A percentile compares a stretch with the other conserved stretches of the same genome.
Conservation (phyloP, 1,140 invertebrate genomes). For the Grapholita molesta region DNA sequence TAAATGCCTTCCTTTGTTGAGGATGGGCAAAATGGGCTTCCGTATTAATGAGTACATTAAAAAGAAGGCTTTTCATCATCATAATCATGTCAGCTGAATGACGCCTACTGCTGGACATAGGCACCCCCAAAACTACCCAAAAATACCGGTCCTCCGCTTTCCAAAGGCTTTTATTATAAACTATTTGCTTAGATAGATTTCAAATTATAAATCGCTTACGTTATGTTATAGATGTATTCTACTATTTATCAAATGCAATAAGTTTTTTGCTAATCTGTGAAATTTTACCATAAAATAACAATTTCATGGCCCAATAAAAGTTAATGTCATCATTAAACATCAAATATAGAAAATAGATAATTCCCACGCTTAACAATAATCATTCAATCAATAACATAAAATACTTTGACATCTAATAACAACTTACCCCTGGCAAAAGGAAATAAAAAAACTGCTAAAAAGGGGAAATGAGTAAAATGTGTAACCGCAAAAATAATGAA, state of each 20-base stretch:
- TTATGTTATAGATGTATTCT: too few species aligned
- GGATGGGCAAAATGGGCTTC: too few species aligned
- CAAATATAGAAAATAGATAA: slow-evolving; percentile 34
- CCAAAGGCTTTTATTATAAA: too few species aligned
- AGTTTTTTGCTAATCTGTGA: slow-evolving; percentile 21
- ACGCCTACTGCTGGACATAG: too few species aligned
- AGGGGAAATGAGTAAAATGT: slow-evolving; percentile 35
- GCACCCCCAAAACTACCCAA: too few species aligned
- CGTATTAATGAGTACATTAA: too few species aligned
- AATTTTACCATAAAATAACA: slow-evolving; percentile 32
- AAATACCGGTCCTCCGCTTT: too few species aligned
- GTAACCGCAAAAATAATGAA: slow-evolving; percentile 47
- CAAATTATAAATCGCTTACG: too few species aligned
- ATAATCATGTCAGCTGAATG: too few species aligned
- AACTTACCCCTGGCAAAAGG: slow-evolving; percentile 41
- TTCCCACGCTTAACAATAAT: slow-evolving; percentile 47
- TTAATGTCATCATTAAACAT: slow-evolving; percentile 56
- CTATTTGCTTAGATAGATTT: too few species aligned
- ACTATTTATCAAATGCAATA: neutral
- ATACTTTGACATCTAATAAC: slow-evolving; percentile 65
- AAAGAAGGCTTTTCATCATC: too few species aligned
- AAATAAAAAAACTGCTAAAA: slow-evolving; percentile 39
- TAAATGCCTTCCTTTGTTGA: neutral
- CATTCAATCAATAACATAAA: slow-evolving; percentile 50
- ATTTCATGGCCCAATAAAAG: slow-evolving; percentile 37